phyloP scores from a whole-genome alignment of 2,113 vertebrate species.

The Cettia cetti region DNA sequence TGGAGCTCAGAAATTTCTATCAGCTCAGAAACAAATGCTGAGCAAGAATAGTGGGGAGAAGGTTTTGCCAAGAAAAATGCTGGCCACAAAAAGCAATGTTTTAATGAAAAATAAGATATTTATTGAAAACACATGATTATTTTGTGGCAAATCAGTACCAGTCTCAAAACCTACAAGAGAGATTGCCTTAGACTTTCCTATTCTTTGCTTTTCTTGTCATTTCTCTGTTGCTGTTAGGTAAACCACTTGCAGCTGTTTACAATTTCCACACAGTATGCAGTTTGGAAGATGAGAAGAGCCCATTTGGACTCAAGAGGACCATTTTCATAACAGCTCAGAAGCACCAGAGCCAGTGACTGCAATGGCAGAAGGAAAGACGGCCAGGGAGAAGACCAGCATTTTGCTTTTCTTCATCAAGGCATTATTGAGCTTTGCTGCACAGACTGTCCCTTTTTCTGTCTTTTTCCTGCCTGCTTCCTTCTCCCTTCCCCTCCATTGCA shows the following conservation, averaged over 20 bases:
- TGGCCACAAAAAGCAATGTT: background rate
- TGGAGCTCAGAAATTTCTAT: background rate
- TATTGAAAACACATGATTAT: background rate
- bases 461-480: background rate
- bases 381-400: background rate
- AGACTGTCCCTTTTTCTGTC: background rate
- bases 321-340: background rate
- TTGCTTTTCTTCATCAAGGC: background rate
- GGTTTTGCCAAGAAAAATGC: background rate
- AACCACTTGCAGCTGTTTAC: background rate
- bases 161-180: background rate
- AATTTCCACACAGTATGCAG: background rate
- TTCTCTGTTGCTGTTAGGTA: background rate
- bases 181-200: background rate
- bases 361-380: background rate
- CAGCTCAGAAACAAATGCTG: background rate
- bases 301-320: background rate
- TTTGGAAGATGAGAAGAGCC: background rate
- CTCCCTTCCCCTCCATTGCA: background rate
- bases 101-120: background rate
- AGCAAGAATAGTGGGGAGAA: background rate
- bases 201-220: background rate
- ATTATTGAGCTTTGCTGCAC: background rate
- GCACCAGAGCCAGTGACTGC: accelerated
- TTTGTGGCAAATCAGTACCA: background rate